Percentiles rank a stretch among this genome's conserved stretches.
phyloP scores from a whole-genome alignment of 2,888 invertebrate genomes.

The Epinotia brunnichana region DNA sequence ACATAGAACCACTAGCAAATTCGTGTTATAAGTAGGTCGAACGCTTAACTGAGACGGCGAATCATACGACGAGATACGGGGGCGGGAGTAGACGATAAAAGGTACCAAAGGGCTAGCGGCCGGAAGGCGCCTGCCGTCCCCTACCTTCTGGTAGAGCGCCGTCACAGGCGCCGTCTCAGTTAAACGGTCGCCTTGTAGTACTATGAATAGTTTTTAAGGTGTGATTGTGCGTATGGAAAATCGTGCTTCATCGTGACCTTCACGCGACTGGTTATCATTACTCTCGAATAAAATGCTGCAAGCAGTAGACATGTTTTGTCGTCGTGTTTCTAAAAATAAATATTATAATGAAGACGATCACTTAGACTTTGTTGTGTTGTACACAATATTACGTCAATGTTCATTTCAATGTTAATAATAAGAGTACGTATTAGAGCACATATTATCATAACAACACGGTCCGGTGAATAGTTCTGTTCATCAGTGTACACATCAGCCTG shows the following conservation, averaged over 20 bases:
- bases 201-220: neutral
- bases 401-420: neutral
- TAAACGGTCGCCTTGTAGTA: no score
- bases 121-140: neutral
- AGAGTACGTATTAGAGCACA: no score
- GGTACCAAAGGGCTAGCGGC: neutral
- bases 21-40: neutral
- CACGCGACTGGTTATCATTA: neutral
- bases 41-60: neutral
- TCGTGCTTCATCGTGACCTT: neutral
- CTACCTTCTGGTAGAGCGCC: no score
- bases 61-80: neutral
- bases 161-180: no score
- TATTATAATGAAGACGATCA: neutral
- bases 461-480: no score
- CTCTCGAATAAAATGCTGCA: neutral
- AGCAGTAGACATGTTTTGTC: neutral
- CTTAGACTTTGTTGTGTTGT: neutral
- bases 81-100: neutral
- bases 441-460: no score
- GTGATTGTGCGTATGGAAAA: neutral
- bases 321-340: neutral
- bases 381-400: neutral
- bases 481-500: neutral
- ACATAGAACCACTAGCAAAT: no score